phyloP scores from a whole-genome alignment of 2,888 invertebrate genomes.

The Heliconius aoede region DNA sequence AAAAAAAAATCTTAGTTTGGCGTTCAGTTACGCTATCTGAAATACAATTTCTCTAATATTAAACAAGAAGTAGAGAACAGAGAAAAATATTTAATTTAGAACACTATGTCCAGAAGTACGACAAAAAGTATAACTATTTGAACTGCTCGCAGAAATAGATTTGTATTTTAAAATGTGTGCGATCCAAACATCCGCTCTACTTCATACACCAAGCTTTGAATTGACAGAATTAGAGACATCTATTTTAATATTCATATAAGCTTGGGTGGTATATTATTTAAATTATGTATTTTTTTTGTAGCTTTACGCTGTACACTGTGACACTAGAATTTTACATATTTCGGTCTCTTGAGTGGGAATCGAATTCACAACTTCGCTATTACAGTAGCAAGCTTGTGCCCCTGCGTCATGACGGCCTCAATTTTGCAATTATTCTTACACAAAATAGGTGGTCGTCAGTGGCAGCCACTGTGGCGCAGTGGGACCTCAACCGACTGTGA shows the following conservation, averaged over 20 bases:
- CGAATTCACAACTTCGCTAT: too few species aligned
- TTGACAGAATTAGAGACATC: conserved; percentile 18
- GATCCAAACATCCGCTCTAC: conserved; percentile 38
- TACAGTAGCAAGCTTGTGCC: too few species aligned
- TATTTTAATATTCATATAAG: conserved; percentile 20
- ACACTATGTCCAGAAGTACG: background rate
- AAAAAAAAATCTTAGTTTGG: background rate
- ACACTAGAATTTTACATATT: too few species aligned
- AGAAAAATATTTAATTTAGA: background rate
- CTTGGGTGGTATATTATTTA: background rate
- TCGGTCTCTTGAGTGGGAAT: too few species aligned
- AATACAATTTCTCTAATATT: too few species aligned
- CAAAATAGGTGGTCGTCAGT: too few species aligned
- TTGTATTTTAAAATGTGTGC: conserved; percentile 29
- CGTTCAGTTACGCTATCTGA: background rate
- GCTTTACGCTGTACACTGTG: too few species aligned
- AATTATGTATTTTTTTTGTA: background rate
- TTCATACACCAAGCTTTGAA: conserved; percentile 38
- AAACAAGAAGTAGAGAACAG: background rate
- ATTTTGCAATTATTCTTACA: too few species aligned
- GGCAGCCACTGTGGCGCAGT: too few species aligned
- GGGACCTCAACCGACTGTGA: too few species aligned
- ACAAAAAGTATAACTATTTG: conserved; percentile 11
- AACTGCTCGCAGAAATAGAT: conserved; percentile 20
- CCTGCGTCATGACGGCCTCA: too few species aligned